phyloP scores from a whole-genome alignment of 2,113 vertebrate species.

The Tenebrosternarchus preto region DNA sequence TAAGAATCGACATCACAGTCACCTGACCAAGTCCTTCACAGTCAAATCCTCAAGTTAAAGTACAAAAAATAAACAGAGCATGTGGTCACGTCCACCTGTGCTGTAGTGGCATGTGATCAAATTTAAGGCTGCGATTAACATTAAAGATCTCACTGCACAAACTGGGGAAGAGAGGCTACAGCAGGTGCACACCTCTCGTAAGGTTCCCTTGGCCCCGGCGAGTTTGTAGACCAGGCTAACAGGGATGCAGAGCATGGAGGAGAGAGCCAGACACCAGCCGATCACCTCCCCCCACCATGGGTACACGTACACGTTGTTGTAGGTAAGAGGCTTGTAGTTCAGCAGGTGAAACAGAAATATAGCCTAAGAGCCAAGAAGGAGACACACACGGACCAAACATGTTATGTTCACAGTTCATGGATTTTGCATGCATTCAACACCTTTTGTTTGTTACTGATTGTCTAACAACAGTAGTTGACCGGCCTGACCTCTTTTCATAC shows the following conservation, averaged over 20 bases:
- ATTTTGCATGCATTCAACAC: neutral
- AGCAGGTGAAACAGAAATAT: slow-evolving; percentile 82
- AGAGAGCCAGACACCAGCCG: slow-evolving; percentile 80
- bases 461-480: neutral
- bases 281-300: slow-evolving; percentile 85
- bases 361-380: slow-evolving; percentile 61
- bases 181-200: slow-evolving; percentile 76
- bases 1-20: neutral
- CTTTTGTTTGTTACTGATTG: neutral
- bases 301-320: slow-evolving; percentile 80
- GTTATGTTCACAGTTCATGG: neutral
- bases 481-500: neutral
- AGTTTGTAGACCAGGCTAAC: slow-evolving; percentile 78
- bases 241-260: slow-evolving; percentile 83
- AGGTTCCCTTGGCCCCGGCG: slow-evolving; percentile 73
- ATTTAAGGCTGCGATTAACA: too few relatives aligned
- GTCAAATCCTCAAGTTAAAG: neutral
- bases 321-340: slow-evolving; percentile 83
- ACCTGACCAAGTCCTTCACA: neutral
- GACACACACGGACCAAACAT: neutral
- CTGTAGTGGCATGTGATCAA: too few relatives aligned
- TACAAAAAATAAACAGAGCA: too few relatives aligned
- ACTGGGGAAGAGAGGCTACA: too few relatives aligned
- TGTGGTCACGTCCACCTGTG: too few relatives aligned
- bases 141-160: too few relatives aligned